Conservation (phyloP, 2,113 vertebrate genomes). For the Nesogale talazaci region DNA sequence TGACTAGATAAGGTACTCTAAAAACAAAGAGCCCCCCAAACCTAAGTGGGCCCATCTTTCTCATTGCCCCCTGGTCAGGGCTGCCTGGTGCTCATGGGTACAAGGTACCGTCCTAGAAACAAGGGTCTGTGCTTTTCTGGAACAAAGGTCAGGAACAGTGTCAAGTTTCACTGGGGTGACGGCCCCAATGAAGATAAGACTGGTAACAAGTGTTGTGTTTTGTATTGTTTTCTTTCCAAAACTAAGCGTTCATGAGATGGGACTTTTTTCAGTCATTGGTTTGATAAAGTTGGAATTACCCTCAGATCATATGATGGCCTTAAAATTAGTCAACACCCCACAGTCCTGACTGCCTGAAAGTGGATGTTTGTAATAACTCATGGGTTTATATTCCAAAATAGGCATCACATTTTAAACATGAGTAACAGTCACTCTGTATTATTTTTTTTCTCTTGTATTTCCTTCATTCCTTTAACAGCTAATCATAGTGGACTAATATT, state of each 20-base stretch:
- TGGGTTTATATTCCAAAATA: too few species aligned
- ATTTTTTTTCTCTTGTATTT: too few species aligned
- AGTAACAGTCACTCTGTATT: too few species aligned
- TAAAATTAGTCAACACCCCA: background rate
- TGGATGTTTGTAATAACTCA: background rate
- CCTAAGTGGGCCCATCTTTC: background rate
- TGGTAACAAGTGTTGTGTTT: background rate
- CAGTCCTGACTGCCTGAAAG: background rate
- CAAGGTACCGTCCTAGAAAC: background rate
- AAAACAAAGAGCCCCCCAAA: background rate
- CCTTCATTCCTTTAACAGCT: too few species aligned
- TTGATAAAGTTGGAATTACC: constrained; percentile 29
- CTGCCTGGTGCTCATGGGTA: background rate
- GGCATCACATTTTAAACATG: too few species aligned
- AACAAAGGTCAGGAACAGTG: background rate
- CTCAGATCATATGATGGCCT: background rate
- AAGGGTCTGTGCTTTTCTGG: background rate
- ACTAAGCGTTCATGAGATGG: background rate
- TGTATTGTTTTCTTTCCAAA: background rate
- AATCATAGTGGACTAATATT: too few species aligned
- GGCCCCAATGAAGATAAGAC: constrained; percentile 2
- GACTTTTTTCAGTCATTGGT: background rate
- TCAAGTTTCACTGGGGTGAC: background rate
- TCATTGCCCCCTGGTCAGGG: too few species aligned
- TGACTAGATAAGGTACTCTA: background rate